phyloP scores from a whole-genome alignment of 2,797 vertebrate species.

The Micropoecilia bifurca region DNA sequence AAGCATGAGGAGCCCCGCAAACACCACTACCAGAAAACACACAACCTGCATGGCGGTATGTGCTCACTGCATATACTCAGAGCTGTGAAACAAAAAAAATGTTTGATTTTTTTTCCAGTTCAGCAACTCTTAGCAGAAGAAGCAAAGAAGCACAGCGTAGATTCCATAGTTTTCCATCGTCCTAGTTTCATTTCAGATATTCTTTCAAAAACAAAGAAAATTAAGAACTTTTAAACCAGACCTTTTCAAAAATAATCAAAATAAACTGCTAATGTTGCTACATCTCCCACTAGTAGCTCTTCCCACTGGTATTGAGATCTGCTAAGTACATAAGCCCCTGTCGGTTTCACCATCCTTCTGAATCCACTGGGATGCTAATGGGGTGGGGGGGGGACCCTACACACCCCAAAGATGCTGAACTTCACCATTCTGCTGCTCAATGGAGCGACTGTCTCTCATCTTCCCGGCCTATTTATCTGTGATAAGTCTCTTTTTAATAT shows the following conservation, averaged over 20 bases:
- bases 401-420: conserved; percentile 58
- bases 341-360: conserved; percentile 51
- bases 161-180: conserved; percentile 7
- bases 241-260: conserved; percentile 26
- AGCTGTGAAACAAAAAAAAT: not conserved
- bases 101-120: not conserved
- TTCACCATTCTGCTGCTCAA: conserved; percentile 55
- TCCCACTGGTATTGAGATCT: conserved; percentile 43
- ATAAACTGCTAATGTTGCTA: conserved; percentile 27
- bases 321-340: conserved; percentile 60
- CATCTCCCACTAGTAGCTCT: conserved; percentile 48
- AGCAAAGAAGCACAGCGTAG: conserved; percentile 12
- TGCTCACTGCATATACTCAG: not conserved
- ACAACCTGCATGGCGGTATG: conserved; percentile 56
- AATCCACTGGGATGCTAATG: conserved; percentile 71
- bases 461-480: conserved; percentile 47
- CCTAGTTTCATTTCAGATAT: conserved; percentile 3
- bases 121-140: conserved; percentile 2
- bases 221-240: conserved; percentile 28
- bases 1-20: conserved; percentile 67
- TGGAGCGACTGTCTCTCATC: conserved; percentile 64
- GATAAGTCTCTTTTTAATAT: conserved; percentile 73
- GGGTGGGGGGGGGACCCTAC: conserved; percentile 43
- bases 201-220: conserved; percentile 28
- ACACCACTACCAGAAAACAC: conserved; percentile 61